Percentiles rank a stretch among this genome's conserved stretches.
These are phyloP conservation scores for Pitangus sulphuratus DNA, from an alignment of 2,797 vertebrate genomes.

Conservation along the genomic window DNA sequence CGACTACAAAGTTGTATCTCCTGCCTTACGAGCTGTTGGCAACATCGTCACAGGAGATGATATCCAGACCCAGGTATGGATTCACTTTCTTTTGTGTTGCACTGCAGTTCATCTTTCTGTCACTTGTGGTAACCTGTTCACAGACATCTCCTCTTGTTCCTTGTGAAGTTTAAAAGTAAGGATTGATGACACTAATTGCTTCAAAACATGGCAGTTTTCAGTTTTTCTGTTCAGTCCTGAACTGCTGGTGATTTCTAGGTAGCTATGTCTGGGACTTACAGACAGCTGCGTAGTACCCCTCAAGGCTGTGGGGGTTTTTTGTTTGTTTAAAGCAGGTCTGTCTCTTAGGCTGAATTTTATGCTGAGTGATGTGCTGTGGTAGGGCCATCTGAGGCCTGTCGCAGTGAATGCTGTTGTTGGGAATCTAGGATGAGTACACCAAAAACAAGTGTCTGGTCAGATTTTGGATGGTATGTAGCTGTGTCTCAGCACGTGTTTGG, in stretches of 20 bases:
- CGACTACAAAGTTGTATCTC: constrained; percentile 85
- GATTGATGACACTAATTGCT: background rate
- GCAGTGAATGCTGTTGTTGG: background rate
- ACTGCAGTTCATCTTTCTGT: background rate
- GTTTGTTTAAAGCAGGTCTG: background rate
- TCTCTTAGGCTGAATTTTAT: background rate
- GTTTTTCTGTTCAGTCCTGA: background rate
- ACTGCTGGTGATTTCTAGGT: background rate
- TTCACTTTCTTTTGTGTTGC: background rate
- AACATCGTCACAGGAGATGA: constrained; percentile 85
- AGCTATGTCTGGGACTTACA: background rate
- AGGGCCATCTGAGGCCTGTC: background rate
- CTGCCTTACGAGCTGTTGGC: constrained; percentile 82
- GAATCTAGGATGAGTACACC: background rate
- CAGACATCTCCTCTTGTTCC: background rate
- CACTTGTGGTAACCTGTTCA: background rate
- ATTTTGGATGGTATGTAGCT: background rate
- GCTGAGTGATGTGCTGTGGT: background rate
- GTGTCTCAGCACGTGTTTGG: background rate
- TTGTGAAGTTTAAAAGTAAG: background rate
- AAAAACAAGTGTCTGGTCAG: background rate
- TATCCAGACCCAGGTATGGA: constrained; percentile 82
- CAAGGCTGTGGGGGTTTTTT: background rate
- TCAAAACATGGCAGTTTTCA: background rate
- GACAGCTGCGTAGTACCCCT: background rate